Conservation (phyloP, 1,140 invertebrate genomes). For the Trichoplusia ni region DNA sequence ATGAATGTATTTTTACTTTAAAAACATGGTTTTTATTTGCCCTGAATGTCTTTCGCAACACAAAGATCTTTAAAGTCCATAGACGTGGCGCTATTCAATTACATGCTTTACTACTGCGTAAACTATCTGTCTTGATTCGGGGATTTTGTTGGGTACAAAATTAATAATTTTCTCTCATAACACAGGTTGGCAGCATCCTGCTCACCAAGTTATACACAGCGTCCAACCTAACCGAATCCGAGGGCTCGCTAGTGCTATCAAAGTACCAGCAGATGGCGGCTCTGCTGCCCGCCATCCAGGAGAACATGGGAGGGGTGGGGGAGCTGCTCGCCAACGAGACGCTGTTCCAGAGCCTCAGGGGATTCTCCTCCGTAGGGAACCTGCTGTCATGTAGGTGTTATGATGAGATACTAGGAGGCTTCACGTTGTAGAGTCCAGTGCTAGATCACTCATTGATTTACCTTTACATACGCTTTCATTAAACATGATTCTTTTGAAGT, state of each 20-base stretch:
- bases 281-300: slow-evolving; percentile 73
- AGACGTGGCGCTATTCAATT: no score
- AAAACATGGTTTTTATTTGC: no score
- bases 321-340: slow-evolving; percentile 61
- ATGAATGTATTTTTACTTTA: no score
- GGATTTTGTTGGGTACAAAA: neutral
- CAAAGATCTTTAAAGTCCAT: no score
- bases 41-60: no score
- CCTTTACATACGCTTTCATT: no score
- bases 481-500: no score
- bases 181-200: slow-evolving; percentile 56
- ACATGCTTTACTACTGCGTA: no score
- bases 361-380: slow-evolving; percentile 50
- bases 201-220: slow-evolving; percentile 77
- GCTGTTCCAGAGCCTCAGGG: slow-evolving; percentile 56
- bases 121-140: no score
- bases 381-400: slow-evolving; percentile 55
- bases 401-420: no score
- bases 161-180: neutral
- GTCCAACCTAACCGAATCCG: slow-evolving; percentile 77
- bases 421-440: no score
- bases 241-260: slow-evolving; percentile 73
- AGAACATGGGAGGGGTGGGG: slow-evolving; percentile 54
- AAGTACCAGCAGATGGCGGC: slow-evolving; percentile 73
- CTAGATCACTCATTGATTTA: no score